Conservation (phyloP, 2,113 vertebrate species). For the Orientallactaga bullata region DNA sequence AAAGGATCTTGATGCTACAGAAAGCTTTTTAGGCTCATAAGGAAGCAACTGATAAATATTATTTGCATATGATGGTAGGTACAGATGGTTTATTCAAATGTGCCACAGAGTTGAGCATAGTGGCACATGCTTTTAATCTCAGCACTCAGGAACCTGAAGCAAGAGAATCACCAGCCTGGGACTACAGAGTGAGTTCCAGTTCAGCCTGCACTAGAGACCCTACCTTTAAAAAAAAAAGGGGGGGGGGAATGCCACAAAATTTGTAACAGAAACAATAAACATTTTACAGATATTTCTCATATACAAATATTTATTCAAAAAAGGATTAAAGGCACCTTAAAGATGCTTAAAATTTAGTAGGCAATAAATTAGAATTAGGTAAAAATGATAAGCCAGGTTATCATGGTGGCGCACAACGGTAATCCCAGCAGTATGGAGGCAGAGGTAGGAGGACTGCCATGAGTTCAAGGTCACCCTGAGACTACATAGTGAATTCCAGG, state of each 20-base stretch:
- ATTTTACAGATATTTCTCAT: neutral
- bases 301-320: neutral
- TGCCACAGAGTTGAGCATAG: no score
- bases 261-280: neutral
- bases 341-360: constrained; percentile 15
- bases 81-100: neutral
- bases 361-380: neutral
- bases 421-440: neutral
- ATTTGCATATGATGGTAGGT: neutral
- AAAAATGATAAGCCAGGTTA: constrained; percentile 1
- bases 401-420: neutral
- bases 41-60: neutral
- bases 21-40: neutral
- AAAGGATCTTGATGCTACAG: neutral
- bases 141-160: no score
- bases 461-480: neutral
- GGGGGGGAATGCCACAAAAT: neutral
- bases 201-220: no score
- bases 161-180: no score
- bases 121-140: no score
- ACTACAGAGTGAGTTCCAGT: no score
- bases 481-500: neutral
- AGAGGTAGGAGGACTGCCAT: neutral
- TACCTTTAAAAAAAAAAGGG: no score
- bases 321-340: constrained; percentile 28